These are phyloP conservation scores for Diloba caeruleocephala DNA, from an alignment of 2,888 invertebrate species.

Conservation along the genomic window DNA sequence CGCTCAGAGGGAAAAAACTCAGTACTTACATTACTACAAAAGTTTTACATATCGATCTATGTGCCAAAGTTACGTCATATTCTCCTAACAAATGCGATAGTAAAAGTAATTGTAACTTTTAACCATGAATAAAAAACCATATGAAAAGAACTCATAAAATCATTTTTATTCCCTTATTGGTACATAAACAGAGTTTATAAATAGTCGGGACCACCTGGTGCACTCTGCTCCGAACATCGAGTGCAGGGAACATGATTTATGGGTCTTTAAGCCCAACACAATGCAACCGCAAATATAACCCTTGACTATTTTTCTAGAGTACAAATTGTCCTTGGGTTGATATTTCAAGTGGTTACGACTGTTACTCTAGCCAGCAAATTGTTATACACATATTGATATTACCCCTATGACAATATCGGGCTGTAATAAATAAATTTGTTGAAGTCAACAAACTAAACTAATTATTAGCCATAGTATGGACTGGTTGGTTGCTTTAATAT, in stretches of 20 bases:
- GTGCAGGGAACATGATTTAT: slow-evolving; percentile 82
- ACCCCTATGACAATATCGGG: slow-evolving; percentile 56
- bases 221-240: slow-evolving; percentile 71
- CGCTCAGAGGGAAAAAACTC: slow-evolving; percentile 48
- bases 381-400: slow-evolving; percentile 57
- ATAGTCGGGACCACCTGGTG: slow-evolving; percentile 85
- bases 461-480: slow-evolving; percentile 47
- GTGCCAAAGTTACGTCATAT: slow-evolving; percentile 30
- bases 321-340: slow-evolving; percentile 70
- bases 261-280: slow-evolving; percentile 74
- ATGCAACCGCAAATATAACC: slow-evolving; percentile 85
- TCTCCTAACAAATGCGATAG: slow-evolving; percentile 47
- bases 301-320: slow-evolving; percentile 79
- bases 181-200: slow-evolving; percentile 81
- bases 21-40: slow-evolving; percentile 41
- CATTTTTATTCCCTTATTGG: slow-evolving; percentile 79
- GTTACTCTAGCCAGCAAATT: slow-evolving; percentile 43
- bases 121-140: slow-evolving; percentile 77
- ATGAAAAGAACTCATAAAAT: slow-evolving; percentile 83
- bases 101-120: slow-evolving; percentile 60
- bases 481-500: slow-evolving; percentile 52
- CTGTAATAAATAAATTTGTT: slow-evolving; percentile 66
- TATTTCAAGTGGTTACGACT: slow-evolving; percentile 67
- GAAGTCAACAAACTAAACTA: slow-evolving; percentile 50
- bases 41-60: slow-evolving; percentile 44